Conservation (phyloP, 2,797 vertebrate species). For the Limosa lapponica region DNA sequence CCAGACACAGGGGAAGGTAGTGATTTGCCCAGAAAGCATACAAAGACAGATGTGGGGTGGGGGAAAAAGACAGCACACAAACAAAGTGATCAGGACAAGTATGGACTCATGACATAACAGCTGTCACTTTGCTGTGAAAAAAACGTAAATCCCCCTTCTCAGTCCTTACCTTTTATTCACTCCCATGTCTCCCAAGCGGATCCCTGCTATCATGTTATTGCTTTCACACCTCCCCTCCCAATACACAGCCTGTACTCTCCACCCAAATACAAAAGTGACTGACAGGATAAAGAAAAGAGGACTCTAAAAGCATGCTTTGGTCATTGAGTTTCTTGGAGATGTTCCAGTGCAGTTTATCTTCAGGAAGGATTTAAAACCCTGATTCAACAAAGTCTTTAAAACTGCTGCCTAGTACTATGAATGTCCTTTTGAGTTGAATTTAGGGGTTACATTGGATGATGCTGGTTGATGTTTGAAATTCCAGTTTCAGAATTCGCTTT, state of each 20-base stretch:
- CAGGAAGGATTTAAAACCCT: neutral
- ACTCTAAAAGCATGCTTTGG: neutral
- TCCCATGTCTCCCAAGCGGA: neutral
- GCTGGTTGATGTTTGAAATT: neutral
- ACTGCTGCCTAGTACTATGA: neutral
- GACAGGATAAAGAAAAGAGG: neutral
- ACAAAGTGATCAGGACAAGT: neutral
- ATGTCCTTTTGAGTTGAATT: neutral
- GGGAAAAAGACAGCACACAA: neutral
- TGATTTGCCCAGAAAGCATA: conserved; percentile 13
- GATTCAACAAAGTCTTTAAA: neutral
- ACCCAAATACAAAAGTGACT: neutral
- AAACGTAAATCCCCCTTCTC: neutral
- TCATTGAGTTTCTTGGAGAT: neutral
- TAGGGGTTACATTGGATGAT: neutral
- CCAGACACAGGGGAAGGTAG: neutral
- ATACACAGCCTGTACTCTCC: neutral
- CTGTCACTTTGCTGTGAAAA: neutral
- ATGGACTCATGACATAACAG: conserved; percentile 8
- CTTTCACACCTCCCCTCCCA: neutral
- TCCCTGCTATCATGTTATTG: neutral
- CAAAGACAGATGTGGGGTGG: conserved; percentile 5
- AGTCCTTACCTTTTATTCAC: neutral
- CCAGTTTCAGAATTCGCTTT: neutral
- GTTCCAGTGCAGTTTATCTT: neutral